A percentile compares a stretch with the other conserved stretches of the same genome.
Evolutionary conservation across 1,140 invertebrate species (phyloP).

Genomic region (Eriocheir sinensis): DNA sequence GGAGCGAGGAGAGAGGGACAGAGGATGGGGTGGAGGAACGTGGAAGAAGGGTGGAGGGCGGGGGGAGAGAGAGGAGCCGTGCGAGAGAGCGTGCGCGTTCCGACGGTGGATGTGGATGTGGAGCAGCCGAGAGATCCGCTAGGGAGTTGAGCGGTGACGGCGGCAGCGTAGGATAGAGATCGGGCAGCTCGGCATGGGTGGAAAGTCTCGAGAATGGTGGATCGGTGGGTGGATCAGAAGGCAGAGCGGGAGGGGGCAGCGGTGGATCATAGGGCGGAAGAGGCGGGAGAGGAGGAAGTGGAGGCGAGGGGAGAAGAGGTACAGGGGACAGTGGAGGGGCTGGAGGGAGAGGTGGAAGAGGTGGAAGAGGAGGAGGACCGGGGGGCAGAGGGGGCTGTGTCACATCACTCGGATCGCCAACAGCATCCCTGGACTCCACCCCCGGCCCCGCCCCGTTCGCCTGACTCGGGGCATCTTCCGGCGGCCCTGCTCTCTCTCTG

Average conservation of each 20-base stretch:
- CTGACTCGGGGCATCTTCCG: background rate
- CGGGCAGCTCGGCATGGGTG: background rate
- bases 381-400: background rate
- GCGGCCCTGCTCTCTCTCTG: background rate
- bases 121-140: background rate
- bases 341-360: background rate
- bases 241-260: background rate
- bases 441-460: background rate
- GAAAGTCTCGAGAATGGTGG: background rate
- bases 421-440: background rate
- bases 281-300: background rate
- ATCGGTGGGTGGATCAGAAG: background rate
- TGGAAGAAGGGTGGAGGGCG: background rate
- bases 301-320: background rate
- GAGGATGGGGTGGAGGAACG: background rate
- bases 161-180: background rate
- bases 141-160: background rate
- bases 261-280: background rate
- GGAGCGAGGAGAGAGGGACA: background rate
- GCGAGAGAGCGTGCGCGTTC: background rate
- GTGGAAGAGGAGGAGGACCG: background rate
- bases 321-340: background rate
- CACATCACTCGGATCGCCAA: background rate
- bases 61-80: background rate
- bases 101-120: background rate